Evolutionary conservation across 53 echinoderm and acorn worm genomes (phyloP).

Genomic region (Echinometra lucunter): DNA sequence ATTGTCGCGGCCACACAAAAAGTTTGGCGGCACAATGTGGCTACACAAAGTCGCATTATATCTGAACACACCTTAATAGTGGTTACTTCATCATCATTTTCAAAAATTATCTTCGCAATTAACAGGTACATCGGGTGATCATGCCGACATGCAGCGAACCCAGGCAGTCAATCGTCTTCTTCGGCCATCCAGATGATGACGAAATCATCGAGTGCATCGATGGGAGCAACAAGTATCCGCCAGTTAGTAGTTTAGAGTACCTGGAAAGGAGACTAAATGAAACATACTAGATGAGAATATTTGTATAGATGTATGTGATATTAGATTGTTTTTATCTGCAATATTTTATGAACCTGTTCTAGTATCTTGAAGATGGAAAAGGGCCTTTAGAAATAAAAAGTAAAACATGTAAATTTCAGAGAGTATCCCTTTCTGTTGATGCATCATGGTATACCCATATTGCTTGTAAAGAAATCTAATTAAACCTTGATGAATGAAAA

Average conservation of each 20-base stretch:
- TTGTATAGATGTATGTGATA: not conserved
- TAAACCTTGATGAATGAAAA: too few relatives aligned
- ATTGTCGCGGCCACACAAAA: too few relatives aligned
- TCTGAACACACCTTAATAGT: not conserved
- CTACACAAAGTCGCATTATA: too few relatives aligned
- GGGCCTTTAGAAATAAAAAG: too few relatives aligned
- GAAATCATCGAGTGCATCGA: constrained; percentile 84
- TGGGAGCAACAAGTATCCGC: constrained; percentile 89
- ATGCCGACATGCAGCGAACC: constrained; percentile 63
- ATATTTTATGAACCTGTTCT: constrained; percentile 18
- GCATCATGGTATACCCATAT: too few relatives aligned
- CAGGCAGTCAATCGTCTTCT: constrained; percentile 91
- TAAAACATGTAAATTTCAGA: too few relatives aligned
- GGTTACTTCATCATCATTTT: not conserved
- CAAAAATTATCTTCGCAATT: not conserved
- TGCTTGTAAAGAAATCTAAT: too few relatives aligned
- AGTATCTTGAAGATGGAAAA: not conserved
- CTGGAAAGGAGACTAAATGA: constrained; percentile 74
- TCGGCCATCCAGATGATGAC: constrained; percentile 90
- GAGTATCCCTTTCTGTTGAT: too few relatives aligned
- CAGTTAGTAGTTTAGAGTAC: constrained; percentile 85
- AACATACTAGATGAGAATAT: constrained; percentile 46
- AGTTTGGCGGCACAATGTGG: too few relatives aligned
- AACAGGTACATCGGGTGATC: constrained; percentile 88
- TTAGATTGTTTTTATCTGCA: not conserved